Evolutionary conservation across 2,797 vertebrate genomes (phyloP).

Genomic region (Eulemur rubriventer): DNA sequence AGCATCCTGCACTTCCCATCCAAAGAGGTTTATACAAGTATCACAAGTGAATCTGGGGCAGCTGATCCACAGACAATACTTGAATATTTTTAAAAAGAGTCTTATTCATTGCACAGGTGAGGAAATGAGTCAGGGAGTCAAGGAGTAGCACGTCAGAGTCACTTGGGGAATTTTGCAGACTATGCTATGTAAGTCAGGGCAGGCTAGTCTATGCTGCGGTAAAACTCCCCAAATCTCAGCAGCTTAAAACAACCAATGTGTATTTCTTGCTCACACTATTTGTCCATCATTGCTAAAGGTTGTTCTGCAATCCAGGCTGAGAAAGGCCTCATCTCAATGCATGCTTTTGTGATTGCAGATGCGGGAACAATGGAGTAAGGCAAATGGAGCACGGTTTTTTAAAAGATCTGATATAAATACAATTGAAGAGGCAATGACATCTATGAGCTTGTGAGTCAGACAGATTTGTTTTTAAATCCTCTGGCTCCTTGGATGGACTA

Average conservation of each 20-base stretch:
- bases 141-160: not conserved
- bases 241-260: not conserved
- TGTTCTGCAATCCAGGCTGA: not conserved
- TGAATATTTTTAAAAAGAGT: not conserved
- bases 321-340: not conserved
- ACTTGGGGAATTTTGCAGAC: not conserved
- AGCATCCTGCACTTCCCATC: not conserved
- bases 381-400: not conserved
- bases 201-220: not conserved
- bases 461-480: not conserved
- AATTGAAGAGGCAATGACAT: not conserved
- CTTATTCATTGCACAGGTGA: not conserved
- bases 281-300: not conserved
- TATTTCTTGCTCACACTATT: not conserved
- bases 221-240: not conserved
- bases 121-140: not conserved
- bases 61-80: not conserved
- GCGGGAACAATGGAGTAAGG: not conserved
- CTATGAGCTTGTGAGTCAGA: not conserved
- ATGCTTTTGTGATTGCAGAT: not conserved
- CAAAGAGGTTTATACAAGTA: not conserved
- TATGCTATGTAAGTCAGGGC: not conserved
- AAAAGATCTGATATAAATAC: not conserved
- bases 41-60: not conserved
- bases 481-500: not conserved